A percentile compares a stretch with the other conserved stretches of the same genome.
phyloP scores from a whole-genome alignment of 2,113 vertebrate genomes.

The Leptobrachium leishanense region DNA sequence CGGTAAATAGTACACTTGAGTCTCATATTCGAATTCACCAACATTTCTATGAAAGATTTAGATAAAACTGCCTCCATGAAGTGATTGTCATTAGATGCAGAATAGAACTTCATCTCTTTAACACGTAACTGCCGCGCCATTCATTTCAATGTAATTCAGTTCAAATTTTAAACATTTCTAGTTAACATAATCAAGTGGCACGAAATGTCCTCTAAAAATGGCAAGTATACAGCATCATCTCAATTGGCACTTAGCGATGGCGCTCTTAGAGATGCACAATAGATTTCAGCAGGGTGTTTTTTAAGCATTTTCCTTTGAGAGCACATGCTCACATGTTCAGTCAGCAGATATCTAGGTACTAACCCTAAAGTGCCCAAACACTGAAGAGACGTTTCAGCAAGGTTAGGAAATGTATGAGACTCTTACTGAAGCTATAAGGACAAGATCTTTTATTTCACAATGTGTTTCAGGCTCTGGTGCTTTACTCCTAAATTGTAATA shows the following conservation, averaged over 20 bases:
- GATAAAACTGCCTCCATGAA: constrained; percentile 65
- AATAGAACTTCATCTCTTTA: constrained; percentile 65
- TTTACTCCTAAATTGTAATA: too few species aligned
- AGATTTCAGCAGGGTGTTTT: constrained; percentile 75
- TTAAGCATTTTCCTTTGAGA: constrained; percentile 74
- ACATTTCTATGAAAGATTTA: constrained; percentile 57
- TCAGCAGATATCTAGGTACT: constrained; percentile 75
- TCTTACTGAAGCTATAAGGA: too few species aligned
- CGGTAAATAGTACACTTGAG: constrained; percentile 49
- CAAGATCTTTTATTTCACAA: too few species aligned
- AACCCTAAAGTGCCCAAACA: constrained; percentile 63
- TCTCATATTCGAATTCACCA: constrained; percentile 48
- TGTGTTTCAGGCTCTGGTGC: too few species aligned
- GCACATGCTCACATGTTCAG: constrained; percentile 72
- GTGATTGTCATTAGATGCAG: constrained; percentile 65
- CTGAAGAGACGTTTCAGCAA: not conserved
- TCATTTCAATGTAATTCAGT: constrained; percentile 77
- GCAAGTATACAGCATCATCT: constrained; percentile 76
- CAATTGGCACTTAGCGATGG: constrained; percentile 77
- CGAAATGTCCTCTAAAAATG: constrained; percentile 77
- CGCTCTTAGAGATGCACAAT: constrained; percentile 75
- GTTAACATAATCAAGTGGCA: constrained; percentile 83
- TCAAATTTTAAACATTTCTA: constrained; percentile 79
- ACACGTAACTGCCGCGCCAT: constrained; percentile 72
- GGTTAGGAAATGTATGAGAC: not conserved